Evolutionary conservation across 53 echinoderm and acorn worm species (phyloP).

Genomic region (Crossaster papposus): DNA sequence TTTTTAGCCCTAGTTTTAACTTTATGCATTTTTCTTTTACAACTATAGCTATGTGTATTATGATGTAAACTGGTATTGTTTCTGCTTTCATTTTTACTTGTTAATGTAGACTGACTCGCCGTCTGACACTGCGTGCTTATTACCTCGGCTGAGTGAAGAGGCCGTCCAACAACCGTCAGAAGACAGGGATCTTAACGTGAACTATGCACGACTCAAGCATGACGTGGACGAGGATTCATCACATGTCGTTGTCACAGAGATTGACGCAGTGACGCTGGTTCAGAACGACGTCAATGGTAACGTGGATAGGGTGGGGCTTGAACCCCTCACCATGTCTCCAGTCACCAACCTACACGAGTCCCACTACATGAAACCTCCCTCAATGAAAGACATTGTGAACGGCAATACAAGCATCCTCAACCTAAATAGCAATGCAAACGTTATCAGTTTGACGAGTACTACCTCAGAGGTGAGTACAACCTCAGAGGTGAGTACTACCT

Average conservation of each 20-base stretch:
- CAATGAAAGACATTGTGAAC: constrained; percentile 55
- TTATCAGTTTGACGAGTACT: not conserved
- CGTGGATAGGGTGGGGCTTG: constrained; percentile 20
- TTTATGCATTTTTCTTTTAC: not conserved
- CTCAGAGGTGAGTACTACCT: too few relatives aligned
- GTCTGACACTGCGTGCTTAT: constrained; percentile 26
- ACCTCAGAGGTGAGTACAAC: too few relatives aligned
- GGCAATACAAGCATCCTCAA: constrained; percentile 35
- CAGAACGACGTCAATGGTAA: constrained; percentile 71
- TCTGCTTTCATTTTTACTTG: not conserved
- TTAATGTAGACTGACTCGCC: constrained; percentile 27
- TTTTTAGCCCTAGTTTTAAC: too few relatives aligned
- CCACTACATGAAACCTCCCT: constrained; percentile 55
- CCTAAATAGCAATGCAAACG: constrained; percentile 52
- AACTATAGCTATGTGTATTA: not conserved
- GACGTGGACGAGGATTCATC: constrained; percentile 72
- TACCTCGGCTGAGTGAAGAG: constrained; percentile 35
- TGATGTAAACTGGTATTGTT: not conserved
- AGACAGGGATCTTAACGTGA: constrained; percentile 66
- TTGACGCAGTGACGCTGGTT: constrained; percentile 43
- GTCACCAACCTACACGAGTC: constrained; percentile 18
- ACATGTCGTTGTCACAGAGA: constrained; percentile 28
- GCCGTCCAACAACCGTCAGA: not conserved
- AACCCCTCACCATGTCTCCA: not conserved
- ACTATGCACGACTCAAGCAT: constrained; percentile 85